Evolutionary conservation across 1,140 invertebrate genomes (phyloP).

Genomic region (Callitettix versicolor): DNA sequence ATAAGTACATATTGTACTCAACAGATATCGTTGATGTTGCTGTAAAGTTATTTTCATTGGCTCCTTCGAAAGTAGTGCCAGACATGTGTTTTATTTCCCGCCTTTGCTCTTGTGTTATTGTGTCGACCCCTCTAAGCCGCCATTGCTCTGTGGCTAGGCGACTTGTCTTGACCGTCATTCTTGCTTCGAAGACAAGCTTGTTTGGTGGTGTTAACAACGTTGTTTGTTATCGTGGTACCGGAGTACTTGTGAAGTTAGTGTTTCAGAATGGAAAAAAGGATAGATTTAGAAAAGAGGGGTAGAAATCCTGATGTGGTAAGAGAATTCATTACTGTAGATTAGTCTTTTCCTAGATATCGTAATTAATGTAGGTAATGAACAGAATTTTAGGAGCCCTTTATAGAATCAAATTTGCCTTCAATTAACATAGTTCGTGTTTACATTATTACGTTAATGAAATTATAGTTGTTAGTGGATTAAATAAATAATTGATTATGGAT

Average conservation of each 20-base stretch:
- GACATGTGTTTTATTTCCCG: background rate
- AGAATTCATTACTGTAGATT: conserved; percentile 5
- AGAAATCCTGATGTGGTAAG: conserved; percentile 72
- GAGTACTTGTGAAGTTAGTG: background rate
- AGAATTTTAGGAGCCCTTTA: no score
- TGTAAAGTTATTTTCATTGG: no score
- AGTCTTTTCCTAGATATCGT: background rate
- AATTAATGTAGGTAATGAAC: background rate
- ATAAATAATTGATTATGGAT: no score
- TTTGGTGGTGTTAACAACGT: background rate
- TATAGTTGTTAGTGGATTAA: no score
- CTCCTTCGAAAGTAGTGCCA: no score
- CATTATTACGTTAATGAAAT: no score
- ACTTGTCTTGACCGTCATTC: background rate
- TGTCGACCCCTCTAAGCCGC: conserved; percentile 9
- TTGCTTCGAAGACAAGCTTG: conserved; percentile 1
- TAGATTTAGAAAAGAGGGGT: conserved; percentile 80
- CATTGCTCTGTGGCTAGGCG: background rate
- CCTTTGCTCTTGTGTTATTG: conserved; percentile 2
- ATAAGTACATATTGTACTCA: no score
- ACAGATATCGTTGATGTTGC: no score
- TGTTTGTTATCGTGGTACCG: no score
- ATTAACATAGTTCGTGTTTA: no score
- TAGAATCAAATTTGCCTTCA: no score
- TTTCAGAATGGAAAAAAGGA: conserved; percentile 73